Base-by-base conservation (phyloP, 2,113 vertebrate species). In the Otus sunia region DNA sequence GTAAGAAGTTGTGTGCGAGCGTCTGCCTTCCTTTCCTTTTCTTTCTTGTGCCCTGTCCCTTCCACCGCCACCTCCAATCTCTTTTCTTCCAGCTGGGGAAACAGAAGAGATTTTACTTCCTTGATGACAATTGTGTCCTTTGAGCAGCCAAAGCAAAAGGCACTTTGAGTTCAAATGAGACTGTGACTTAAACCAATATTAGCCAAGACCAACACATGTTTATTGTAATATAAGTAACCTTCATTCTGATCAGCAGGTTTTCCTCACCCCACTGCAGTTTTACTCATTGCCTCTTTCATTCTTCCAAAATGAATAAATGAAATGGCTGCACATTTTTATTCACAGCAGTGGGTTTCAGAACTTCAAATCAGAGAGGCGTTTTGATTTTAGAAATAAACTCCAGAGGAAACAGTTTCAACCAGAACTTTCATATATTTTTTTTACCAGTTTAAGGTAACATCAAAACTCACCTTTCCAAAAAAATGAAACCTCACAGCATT, bases 301-400 rank as follows among this genome's bases (percentile, higher is more conserved):
- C 93, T 87, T 98, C 97, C 94, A 97, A 98, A 98, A 97, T 97
- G 98, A 98, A 97, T 95, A 98, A 98, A 97, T 96, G 91, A 96
- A 96, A 95, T 85, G 90, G 87, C 94, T 96, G 96, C 89, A 96
- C 43, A 90, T 97, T 97, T 96, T 97, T 76, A 89, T 97, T 98
- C 97, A 97, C 97, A 98, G 97, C 97, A 96, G 97, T 98, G 96
- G 97, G 88, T 81, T 98, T 98, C 96, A 97, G 97, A 98, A 98
- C 97, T 98, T 97, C 97, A 98, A 98, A 98, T 98, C 97, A 97
- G 98, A 98, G 97, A 98, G 96, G 97, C 96, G 98, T 98, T 98
- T 98, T 98, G 98, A 98, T 98, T 98, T 97, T 97, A 98, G 97
- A 98, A 98, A 98, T 98, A 98, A 97, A 97, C 98, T 97, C 97